These are phyloP conservation scores for Dendroctonus ponderosae DNA, from an alignment of 1,140 invertebrate genomes.

Conservation along the genomic window DNA sequence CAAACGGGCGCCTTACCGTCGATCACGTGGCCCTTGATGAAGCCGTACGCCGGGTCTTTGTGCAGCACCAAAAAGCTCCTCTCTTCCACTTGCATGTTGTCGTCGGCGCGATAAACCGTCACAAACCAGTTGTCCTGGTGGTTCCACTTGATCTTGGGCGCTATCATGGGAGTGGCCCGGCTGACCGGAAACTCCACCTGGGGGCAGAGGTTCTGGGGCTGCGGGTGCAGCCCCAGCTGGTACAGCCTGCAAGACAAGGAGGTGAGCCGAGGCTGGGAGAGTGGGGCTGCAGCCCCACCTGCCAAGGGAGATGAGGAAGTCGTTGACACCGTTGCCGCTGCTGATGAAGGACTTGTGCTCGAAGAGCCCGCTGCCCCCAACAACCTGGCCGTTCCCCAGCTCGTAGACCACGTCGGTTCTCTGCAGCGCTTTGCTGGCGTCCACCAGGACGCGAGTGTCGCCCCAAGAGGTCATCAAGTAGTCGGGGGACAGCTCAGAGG, in stretches of 20 bases:
- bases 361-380: not conserved
- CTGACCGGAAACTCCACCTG: constrained; percentile 60
- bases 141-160: constrained; percentile 64
- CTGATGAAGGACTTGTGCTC: constrained; percentile 3
- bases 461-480: constrained; percentile 15
- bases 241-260: constrained; percentile 56
- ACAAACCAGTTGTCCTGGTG: constrained; percentile 56
- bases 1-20: constrained; percentile 59
- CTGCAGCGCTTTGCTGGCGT: not conserved
- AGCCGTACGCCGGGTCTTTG: constrained; percentile 69
- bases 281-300: constrained; percentile 3
- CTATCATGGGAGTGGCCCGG: constrained; percentile 62
- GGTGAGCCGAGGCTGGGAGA: not conserved
- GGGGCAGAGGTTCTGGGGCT: constrained; percentile 57
- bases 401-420: constrained; percentile 10
- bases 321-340: not conserved
- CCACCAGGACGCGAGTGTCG: constrained; percentile 1
- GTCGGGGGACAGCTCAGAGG: constrained; percentile 13
- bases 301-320: constrained; percentile 9
- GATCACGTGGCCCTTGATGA: constrained; percentile 80
- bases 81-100: constrained; percentile 52
- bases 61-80: constrained; percentile 59
- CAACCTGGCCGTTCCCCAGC: constrained; percentile 7
- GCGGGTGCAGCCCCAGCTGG: constrained; percentile 56
- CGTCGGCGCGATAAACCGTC: constrained; percentile 31